Conservation (phyloP, 2,888 invertebrate species). For the Anaspis maculata region DNA sequence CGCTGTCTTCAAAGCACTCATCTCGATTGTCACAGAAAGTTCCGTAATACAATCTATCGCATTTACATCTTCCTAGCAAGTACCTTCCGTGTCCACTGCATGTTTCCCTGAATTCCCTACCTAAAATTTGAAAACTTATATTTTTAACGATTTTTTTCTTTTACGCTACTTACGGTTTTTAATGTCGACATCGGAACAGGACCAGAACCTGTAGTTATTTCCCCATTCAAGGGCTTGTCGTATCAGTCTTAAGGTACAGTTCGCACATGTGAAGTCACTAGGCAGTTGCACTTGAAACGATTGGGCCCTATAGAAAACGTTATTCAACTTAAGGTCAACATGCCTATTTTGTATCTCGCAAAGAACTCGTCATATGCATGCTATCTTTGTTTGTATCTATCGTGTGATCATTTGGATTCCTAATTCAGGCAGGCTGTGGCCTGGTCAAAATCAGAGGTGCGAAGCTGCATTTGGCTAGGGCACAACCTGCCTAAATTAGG, state of each 20-base stretch:
- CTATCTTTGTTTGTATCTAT: too few species aligned
- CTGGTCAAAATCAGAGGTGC: too few species aligned
- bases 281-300: slow-evolving; percentile 74
- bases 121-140: slow-evolving; percentile 34
- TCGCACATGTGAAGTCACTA: slow-evolving; percentile 70
- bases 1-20: slow-evolving; percentile 76
- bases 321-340: too few species aligned
- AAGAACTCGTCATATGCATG: too few species aligned
- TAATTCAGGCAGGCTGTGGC: too few species aligned
- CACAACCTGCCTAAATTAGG: too few species aligned
- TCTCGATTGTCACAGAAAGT: slow-evolving; percentile 79
- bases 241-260: slow-evolving; percentile 83
- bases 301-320: slow-evolving; percentile 73
- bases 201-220: slow-evolving; percentile 83
- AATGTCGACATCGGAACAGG: slow-evolving; percentile 91
- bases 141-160: background rate
- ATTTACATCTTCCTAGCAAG: slow-evolving; percentile 69
- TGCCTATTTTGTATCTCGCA: too few species aligned
- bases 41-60: slow-evolving; percentile 74
- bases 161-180: slow-evolving; percentile 45
- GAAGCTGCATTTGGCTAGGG: too few species aligned
- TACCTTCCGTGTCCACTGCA: slow-evolving; percentile 81
- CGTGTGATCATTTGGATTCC: too few species aligned
- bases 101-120: slow-evolving; percentile 69
- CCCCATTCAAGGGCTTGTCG: slow-evolving; percentile 88